Evolutionary conservation across 2,797 vertebrate genomes (phyloP).

Genomic region (Syngnathus rostellatus): DNA sequence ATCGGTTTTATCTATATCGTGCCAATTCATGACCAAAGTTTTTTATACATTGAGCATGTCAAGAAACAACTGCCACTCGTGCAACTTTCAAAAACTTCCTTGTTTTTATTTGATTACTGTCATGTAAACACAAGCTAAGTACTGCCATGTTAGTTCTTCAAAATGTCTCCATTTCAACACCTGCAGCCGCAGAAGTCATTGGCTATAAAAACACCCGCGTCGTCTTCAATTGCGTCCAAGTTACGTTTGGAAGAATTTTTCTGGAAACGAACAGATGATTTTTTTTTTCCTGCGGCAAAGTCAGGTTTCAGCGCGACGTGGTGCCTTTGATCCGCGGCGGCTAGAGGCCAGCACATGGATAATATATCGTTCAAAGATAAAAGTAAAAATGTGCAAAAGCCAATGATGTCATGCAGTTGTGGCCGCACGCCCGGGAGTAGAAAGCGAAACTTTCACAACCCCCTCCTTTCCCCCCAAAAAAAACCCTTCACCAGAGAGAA

Average conservation of each 20-base stretch:
- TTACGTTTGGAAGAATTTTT: conserved; percentile 64
- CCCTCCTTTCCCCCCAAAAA: background rate
- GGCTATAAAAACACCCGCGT: background rate
- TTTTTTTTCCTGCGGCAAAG: conserved; percentile 72
- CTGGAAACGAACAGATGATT: conserved; percentile 76
- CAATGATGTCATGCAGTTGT: conserved; percentile 73
- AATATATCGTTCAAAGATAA: conserved; percentile 78
- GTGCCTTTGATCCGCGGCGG: conserved; percentile 69
- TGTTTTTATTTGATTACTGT: conserved; percentile 1
- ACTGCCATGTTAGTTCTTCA: background rate
- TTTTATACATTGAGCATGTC: background rate
- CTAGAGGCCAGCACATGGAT: conserved; percentile 66
- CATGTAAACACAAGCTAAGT: conserved; percentile 1
- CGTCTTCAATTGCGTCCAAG: conserved; percentile 26
- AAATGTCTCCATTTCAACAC: conserved; percentile 1
- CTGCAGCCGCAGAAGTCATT: conserved; percentile 3
- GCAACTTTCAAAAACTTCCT: no score
- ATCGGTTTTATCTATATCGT: background rate
- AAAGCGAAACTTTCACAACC: conserved; percentile 64
- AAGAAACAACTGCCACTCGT: background rate
- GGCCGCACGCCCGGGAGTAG: conserved; percentile 56
- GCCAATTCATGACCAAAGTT: background rate
- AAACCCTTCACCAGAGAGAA: conserved; percentile 46
- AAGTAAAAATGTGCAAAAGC: conserved; percentile 71
- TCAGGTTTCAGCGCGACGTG: conserved; percentile 72